These are phyloP conservation scores for Schizopygopsis malacanthus DNA, from an alignment of 2,797 vertebrate species.

Conservation along the genomic window DNA sequence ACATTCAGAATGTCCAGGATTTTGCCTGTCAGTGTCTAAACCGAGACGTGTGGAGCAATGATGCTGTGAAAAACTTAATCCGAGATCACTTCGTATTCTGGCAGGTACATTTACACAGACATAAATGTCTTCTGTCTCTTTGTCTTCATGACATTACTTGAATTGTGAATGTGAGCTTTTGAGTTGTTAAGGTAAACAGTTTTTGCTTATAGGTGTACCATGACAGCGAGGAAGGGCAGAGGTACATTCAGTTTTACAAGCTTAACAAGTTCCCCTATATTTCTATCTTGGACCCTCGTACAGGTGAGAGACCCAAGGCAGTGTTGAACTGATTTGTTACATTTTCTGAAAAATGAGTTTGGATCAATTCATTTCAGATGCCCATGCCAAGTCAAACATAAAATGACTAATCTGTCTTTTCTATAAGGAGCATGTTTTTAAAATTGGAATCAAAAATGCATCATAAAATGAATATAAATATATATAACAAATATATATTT, in stretches of 20 bases:
- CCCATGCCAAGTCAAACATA: not conserved
- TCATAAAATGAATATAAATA: too few species aligned
- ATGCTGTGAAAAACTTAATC: slow-evolving; percentile 96
- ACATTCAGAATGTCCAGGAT: slow-evolving; percentile 99
- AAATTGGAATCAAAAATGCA: too few species aligned
- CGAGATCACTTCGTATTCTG: slow-evolving; percentile 98
- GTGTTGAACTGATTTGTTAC: not conserved
- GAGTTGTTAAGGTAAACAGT: slow-evolving; percentile 38
- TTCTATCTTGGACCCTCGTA: slow-evolving; percentile 97
- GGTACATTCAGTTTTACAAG: slow-evolving; percentile 99
- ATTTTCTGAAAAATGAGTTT: not conserved
- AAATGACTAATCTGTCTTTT: not conserved
- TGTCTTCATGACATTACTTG: not conserved
- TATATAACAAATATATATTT: too few species aligned
- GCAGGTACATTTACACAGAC: slow-evolving; percentile 82
- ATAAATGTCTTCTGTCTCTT: not conserved
- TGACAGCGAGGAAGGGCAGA: slow-evolving; percentile 98
- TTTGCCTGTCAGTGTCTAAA: slow-evolving; percentile 99
- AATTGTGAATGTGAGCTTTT: slow-evolving; percentile 3
- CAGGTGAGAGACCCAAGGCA: slow-evolving; percentile 81
- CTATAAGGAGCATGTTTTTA: not conserved
- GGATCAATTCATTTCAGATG: not conserved
- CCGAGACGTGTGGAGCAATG: slow-evolving; percentile 98
- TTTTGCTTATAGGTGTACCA: slow-evolving; percentile 90
- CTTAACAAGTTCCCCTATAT: slow-evolving; percentile 98